Conservation (phyloP, 2,797 vertebrate genomes). For the Lepus townsendii region DNA sequence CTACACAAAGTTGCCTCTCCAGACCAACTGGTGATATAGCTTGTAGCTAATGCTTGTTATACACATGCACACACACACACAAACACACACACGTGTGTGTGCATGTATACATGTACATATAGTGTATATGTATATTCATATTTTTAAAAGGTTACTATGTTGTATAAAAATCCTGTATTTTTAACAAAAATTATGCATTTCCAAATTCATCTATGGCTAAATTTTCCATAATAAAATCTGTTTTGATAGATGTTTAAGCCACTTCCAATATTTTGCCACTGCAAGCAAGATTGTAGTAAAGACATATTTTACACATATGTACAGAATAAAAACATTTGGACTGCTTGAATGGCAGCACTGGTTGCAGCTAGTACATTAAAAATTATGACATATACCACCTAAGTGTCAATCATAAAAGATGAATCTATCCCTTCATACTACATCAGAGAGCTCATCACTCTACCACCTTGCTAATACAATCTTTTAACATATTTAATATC, state of each 20-base stretch:
- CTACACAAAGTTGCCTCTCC: background rate
- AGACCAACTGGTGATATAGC: background rate
- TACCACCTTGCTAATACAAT: too few relatives aligned
- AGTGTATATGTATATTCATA: background rate
- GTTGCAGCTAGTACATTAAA: background rate
- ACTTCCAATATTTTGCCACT: background rate
- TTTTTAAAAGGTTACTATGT: background rate
- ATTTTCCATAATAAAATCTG: background rate
- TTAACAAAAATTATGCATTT: background rate
- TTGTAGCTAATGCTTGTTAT: background rate
- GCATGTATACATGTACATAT: too few relatives aligned
- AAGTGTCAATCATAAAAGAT: background rate
- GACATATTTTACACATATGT: background rate
- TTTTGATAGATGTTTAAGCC: background rate
- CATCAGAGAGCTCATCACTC: background rate
- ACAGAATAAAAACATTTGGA: background rate
- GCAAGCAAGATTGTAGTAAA: background rate
- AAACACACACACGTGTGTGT: background rate
- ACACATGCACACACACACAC: too few relatives aligned
- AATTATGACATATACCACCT: background rate
- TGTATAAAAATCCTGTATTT: background rate
- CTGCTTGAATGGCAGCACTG: background rate
- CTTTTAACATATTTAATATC: background rate
- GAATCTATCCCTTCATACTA: background rate
- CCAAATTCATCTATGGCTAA: background rate